phyloP scores from a whole-genome alignment of 2,797 vertebrate species.

The Hyperoplus lanceolatus region DNA sequence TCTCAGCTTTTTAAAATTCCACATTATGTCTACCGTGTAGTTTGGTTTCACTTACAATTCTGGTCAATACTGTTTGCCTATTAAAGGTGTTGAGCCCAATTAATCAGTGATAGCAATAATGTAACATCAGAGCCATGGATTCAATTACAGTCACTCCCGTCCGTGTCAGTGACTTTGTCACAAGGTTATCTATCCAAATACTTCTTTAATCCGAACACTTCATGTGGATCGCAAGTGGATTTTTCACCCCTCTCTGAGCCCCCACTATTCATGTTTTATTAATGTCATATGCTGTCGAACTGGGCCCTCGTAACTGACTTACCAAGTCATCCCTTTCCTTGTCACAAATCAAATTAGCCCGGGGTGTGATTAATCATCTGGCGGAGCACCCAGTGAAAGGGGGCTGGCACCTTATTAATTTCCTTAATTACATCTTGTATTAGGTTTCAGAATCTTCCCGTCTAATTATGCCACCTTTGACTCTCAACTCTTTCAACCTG shows the following conservation, averaged over 20 bases:
- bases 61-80: conserved; percentile 14
- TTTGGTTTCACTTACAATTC: conserved; percentile 23
- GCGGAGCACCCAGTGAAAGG: conserved; percentile 78
- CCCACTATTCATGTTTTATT: conserved; percentile 85
- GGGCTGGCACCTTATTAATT: conserved; percentile 89
- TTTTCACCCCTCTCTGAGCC: conserved; percentile 52
- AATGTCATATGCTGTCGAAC: conserved; percentile 82
- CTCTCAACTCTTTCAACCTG: conserved; percentile 81
- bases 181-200: conserved; percentile 51
- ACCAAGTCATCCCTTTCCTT: conserved; percentile 84
- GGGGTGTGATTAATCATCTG: conserved; percentile 87
- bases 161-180: conserved; percentile 45
- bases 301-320: conserved; percentile 82
- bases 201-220: conserved; percentile 70
- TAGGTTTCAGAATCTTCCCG: conserved; percentile 83
- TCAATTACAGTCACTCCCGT: conserved; percentile 40
- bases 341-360: conserved; percentile 89
- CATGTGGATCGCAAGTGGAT: conserved; percentile 63
- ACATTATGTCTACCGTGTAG: background rate
- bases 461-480: conserved; percentile 86
- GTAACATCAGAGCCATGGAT: conserved; percentile 45
- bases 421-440: conserved; percentile 89
- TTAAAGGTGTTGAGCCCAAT: conserved; percentile 21
- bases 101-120: conserved; percentile 43
- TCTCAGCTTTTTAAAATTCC: conserved; percentile 22